Evolutionary conservation across 1,140 invertebrate species (phyloP).

Genomic region (Formica exsecta): DNA sequence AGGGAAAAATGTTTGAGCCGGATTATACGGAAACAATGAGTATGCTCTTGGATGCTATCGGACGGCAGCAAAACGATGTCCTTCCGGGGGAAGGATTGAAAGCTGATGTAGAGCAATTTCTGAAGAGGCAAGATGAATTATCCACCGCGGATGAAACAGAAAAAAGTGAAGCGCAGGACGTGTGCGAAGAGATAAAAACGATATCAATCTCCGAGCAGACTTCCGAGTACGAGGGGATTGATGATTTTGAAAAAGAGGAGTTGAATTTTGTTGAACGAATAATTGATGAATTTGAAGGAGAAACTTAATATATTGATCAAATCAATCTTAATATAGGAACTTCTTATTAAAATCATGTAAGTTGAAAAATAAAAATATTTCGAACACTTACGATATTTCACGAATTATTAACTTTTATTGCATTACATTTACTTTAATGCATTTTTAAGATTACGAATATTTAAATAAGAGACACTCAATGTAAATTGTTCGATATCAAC

Average conservation of each 20-base stretch:
- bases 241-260: not conserved
- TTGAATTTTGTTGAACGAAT: not conserved
- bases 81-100: slow-evolving; percentile 62
- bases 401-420: not conserved
- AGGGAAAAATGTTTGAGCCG: slow-evolving; percentile 87
- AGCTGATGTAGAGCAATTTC: not conserved
- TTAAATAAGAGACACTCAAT: not conserved
- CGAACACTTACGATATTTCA: not conserved
- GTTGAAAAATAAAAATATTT: not conserved
- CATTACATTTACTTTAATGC: not conserved
- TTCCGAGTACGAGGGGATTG: not conserved
- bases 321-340: not conserved
- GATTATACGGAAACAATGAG: slow-evolving; percentile 82
- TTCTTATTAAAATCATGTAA: not conserved
- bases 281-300: not conserved
- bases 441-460: slow-evolving; percentile 1
- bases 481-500: slow-evolving; percentile 32
- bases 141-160: not conserved
- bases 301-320: not conserved
- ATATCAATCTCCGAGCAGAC: not conserved
- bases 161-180: not conserved
- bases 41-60: slow-evolving; percentile 69
- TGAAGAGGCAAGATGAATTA: not conserved
- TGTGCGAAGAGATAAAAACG: not conserved
- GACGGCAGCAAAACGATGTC: slow-evolving; percentile 57